Evolutionary conservation across 2,113 vertebrate species (phyloP), one percentile per base, ranked within the genome.

Genomic region (Diadophis punctatus): DNA sequence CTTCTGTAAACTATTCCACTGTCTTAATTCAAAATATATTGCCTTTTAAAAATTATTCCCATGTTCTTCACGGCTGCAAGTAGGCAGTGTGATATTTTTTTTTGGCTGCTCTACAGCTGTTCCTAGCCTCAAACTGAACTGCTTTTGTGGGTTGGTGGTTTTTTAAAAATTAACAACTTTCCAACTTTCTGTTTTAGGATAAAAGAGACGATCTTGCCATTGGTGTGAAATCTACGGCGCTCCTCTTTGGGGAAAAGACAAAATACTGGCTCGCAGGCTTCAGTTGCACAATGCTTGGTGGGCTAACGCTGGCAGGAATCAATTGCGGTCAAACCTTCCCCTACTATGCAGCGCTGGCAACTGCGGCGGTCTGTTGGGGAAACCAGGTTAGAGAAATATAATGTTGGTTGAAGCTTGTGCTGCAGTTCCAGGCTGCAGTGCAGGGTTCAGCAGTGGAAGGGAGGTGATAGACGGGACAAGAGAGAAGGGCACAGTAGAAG

Each of bases 241-340:
- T 99, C 48, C 97, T 95, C 25, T 99, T 99, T 94, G 93, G 93
- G 91, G 98, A 98, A 68, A 97, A 98, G 90, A 99, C 99, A 0
- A 99, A 98, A 94, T 96, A 91, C 0, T 99, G 99, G 99, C 97
- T 99, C 12, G 96, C 97, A n/a, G 98, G 98, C 94, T 99, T 99
- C 95, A 94, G 97, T 1, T 93, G 96, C 34, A 97, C 98, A 0
- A 99, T 99, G 99, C 95, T 99, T 94, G 96, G 98, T 1, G 97
- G 98, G 0, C 95, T 99, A 93, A 96, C 97, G 0, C 0, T 97
- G 88, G 97, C 98, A 3, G 99, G 99, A 1, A 12, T 98, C 43
- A 99, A 96, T 18, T 97, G 98, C 11, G 95, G 96, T 27, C 99
- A 99, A 96, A 99, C 98, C 0, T 80, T 97, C 0, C 99, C 98